Conservation (phyloP, 2,113 vertebrate species). For the Aegithalos caudatus region DNA sequence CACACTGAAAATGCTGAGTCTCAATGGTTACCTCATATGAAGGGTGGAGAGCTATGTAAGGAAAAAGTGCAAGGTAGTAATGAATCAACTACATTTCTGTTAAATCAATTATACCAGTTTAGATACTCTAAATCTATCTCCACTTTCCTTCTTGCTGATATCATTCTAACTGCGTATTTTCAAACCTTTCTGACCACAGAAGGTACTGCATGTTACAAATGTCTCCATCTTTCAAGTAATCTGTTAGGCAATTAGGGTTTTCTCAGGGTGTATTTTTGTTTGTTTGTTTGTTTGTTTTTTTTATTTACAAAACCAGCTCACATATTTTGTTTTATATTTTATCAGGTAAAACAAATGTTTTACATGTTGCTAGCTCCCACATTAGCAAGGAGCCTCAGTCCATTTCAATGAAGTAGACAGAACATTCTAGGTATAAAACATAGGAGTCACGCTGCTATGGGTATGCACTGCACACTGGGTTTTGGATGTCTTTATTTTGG, state of each 20-base stretch:
- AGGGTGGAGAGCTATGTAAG: background rate
- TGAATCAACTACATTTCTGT: background rate
- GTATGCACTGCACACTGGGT: background rate
- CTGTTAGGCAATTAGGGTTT: background rate
- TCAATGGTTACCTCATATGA: background rate
- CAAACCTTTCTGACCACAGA: background rate
- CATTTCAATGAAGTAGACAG: background rate
- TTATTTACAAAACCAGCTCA: background rate
- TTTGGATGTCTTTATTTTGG: slow-evolving; percentile 13
- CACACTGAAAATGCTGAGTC: background rate
- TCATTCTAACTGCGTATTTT: background rate
- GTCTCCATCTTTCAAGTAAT: background rate
- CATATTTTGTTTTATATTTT: background rate
- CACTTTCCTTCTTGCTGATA: background rate
- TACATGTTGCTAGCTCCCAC: background rate
- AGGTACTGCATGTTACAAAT: background rate
- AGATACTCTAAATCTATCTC: background rate
- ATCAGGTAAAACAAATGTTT: background rate
- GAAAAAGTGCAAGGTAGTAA: background rate
- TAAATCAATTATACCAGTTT: background rate
- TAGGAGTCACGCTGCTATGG: background rate
- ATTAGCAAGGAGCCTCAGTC: background rate
- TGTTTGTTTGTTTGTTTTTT: background rate
- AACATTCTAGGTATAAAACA: background rate
- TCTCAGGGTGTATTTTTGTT: background rate